Evolutionary conservation across 2,113 vertebrate species (phyloP).

Genomic region (Bos indicus): DNA sequence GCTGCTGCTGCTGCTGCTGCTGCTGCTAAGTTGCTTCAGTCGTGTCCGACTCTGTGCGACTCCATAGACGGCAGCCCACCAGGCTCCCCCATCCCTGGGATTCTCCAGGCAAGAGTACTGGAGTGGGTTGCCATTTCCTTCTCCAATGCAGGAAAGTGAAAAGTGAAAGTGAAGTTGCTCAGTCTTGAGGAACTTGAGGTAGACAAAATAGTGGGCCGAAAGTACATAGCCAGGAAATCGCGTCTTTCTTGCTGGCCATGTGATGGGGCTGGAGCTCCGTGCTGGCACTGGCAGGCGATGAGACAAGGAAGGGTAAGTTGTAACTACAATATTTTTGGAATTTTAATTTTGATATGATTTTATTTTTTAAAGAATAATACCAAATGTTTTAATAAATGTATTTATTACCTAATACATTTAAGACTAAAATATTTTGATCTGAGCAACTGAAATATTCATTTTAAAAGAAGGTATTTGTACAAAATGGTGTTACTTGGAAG

Average conservation of each 20-base stretch:
- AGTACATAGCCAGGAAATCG: background rate
- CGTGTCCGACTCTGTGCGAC: too few species aligned
- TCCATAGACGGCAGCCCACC: too few species aligned
- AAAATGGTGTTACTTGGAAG: background rate
- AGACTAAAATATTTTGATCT: background rate
- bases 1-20: too few species aligned
- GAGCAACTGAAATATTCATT: background rate
- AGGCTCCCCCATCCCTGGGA: too few species aligned
- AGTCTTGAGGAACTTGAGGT: background rate
- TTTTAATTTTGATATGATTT: background rate
- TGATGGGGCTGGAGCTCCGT: background rate
- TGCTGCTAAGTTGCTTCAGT: too few species aligned
- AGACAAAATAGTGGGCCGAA: background rate
- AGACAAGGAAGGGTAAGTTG: background rate
- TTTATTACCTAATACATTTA: background rate
- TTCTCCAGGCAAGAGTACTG: too few species aligned
- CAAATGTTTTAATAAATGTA: background rate
- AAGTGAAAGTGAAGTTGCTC: too few species aligned
- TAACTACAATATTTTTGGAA: background rate
- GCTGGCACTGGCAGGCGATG: background rate
- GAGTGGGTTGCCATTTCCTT: too few species aligned
- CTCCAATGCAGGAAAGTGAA: too few species aligned
- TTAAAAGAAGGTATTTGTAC: slow-evolving; percentile 13
- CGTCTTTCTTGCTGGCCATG: background rate
- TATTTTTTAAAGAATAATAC: background rate